A percentile compares a stretch with the other conserved stretches of the same genome.
Evolutionary conservation across 2,888 invertebrate species (phyloP).

Genomic region (Abrostola triplasia): DNA sequence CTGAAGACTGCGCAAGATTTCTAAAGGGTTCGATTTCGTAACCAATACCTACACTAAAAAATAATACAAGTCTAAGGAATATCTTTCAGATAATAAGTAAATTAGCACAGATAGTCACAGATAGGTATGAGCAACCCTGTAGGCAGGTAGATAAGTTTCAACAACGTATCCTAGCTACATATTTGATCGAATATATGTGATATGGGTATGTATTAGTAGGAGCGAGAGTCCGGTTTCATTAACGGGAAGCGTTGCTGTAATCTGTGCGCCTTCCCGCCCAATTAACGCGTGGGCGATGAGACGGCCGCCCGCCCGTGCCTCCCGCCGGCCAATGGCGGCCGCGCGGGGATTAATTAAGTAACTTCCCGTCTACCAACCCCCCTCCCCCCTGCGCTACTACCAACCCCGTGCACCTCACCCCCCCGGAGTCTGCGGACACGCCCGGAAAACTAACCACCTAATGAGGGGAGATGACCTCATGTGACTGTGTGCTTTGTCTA

Average conservation of each 20-base stretch:
- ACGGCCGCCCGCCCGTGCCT: constrained; percentile 78
- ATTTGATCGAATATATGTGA: constrained; percentile 20
- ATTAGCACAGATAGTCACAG: too few species aligned
- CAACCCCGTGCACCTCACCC: constrained; percentile 70
- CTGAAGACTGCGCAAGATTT: constrained; percentile 28
- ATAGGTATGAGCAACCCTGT: not conserved
- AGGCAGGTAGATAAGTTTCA: constrained; percentile 12
- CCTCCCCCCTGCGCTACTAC: constrained; percentile 58
- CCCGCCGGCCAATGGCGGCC: constrained; percentile 86
- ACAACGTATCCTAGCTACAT: constrained; percentile 16
- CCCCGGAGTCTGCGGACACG: constrained; percentile 87
- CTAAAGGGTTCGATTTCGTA: constrained; percentile 7
- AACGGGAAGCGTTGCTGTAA: constrained; percentile 75
- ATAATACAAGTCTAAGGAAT: too few species aligned
- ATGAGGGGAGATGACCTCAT: constrained; percentile 89
- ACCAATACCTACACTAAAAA: not conserved
- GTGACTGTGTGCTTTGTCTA: constrained; percentile 86
- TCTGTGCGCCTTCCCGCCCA: constrained; percentile 83
- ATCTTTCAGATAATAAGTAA: not conserved
- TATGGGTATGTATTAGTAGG: constrained; percentile 51
- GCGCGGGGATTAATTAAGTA: constrained; percentile 88
- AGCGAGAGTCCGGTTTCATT: constrained; percentile 79
- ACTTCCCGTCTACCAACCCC: constrained; percentile 80
- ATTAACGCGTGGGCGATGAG: constrained; percentile 87
- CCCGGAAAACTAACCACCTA: constrained; percentile 89